Conservation (phyloP, 1,140 invertebrate species). For the Atta texana region DNA sequence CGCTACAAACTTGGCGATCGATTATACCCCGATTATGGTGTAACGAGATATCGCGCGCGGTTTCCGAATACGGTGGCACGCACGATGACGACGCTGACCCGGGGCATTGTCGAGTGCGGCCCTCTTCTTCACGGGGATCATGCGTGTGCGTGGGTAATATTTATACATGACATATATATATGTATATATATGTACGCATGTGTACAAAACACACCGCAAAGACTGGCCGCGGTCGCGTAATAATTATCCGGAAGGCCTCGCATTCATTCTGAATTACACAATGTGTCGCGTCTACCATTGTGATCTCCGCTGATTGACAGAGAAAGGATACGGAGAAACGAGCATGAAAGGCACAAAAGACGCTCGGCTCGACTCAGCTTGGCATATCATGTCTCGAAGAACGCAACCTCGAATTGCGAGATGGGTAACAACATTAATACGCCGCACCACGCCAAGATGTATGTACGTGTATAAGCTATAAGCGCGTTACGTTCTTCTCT, state of each 20-base stretch:
- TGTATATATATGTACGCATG: neutral
- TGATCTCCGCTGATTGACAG: conserved; percentile 65
- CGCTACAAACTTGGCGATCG: conserved; percentile 74
- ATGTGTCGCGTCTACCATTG: conserved; percentile 71
- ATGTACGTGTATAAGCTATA: neutral
- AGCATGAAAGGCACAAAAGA: conserved; percentile 60
- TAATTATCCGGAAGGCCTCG: conserved; percentile 64
- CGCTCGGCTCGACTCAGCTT: neutral
- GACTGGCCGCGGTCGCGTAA: conserved; percentile 62
- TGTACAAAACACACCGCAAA: conserved; percentile 40
- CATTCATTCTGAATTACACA: conserved; percentile 74
- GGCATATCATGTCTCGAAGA: conserved; percentile 22
- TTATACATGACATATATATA: neutral
- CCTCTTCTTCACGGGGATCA: conserved; percentile 20
- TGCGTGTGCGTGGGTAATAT: neutral
- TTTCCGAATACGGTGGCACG: conserved; percentile 50
- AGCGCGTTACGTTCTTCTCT: neutral
- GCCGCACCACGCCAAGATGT: neutral
- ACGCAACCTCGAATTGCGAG: conserved; percentile 14
- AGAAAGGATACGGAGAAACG: conserved; percentile 71
- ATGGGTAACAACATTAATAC: conserved; percentile 44
- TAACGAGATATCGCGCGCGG: conserved; percentile 78
- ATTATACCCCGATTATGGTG: conserved; percentile 81
- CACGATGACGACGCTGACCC: conserved; percentile 48
- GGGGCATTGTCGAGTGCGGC: conserved; percentile 53